These are phyloP conservation scores for Melinaea marsaeus DNA, from an alignment of 2,888 invertebrate genomes.

Conservation along the genomic window DNA sequence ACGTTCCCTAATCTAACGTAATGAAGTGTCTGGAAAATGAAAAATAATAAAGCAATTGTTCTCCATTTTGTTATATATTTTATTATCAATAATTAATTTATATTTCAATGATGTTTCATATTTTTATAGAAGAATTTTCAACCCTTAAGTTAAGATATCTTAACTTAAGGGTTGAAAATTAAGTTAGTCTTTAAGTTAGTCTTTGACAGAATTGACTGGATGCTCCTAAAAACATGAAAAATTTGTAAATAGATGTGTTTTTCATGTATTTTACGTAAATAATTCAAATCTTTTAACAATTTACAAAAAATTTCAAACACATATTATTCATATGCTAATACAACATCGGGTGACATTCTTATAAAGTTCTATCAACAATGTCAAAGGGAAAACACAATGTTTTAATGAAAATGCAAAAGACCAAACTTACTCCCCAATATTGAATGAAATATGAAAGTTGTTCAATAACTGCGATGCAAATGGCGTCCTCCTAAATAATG, in stretches of 20 bases:
- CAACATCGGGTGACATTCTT: not conserved
- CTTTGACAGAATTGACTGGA: no score
- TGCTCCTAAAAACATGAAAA: no score
- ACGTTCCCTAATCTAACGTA: slow-evolving; percentile 43
- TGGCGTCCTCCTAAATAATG: slow-evolving; percentile 59
- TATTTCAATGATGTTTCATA: not conserved
- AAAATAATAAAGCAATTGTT: not conserved
- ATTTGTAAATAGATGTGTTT: no score
- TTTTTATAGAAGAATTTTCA: no score
- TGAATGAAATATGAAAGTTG: slow-evolving; percentile 66
- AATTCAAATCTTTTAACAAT: no score
- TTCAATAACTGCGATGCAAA: slow-evolving; percentile 66
- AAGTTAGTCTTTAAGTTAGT: no score
- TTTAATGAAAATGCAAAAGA: not conserved
- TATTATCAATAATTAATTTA: not conserved
- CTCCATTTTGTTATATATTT: slow-evolving; percentile 1
- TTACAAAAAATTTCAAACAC: not conserved
- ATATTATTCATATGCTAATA: not conserved
- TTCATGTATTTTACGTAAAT: no score
- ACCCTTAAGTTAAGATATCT: no score
- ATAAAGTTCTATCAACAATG: not conserved
- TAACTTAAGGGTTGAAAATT: no score
- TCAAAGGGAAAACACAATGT: not conserved
- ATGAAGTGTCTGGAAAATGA: not conserved
- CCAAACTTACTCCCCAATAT: slow-evolving; percentile 43